phyloP scores from a whole-genome alignment of 2,113 vertebrate genomes.

The Spermophilus dauricus region DNA sequence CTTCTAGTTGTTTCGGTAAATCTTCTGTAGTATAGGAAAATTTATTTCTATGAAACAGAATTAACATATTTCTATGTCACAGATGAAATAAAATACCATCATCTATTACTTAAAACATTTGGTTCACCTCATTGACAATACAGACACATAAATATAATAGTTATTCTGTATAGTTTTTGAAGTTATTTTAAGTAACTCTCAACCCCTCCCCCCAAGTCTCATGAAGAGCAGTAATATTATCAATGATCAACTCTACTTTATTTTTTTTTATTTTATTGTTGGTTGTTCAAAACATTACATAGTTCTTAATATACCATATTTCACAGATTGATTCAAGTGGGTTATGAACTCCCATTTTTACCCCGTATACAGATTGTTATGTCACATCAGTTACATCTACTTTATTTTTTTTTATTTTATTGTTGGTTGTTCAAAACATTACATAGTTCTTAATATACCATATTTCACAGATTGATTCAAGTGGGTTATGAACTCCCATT shows the following conservation, averaged over 20 bases:
- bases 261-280: too few relatives aligned
- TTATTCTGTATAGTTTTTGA: neutral
- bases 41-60: neutral
- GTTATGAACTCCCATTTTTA: too few relatives aligned
- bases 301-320: too few relatives aligned
- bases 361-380: too few relatives aligned
- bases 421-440: too few relatives aligned
- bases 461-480: too few relatives aligned
- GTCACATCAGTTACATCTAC: too few relatives aligned
- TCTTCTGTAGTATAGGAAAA: neutral
- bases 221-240: neutral
- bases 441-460: too few relatives aligned
- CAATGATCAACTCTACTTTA: neutral
- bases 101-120: neutral
- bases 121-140: neutral
- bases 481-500: too few relatives aligned
- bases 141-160: neutral
- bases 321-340: too few relatives aligned
- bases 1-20: neutral
- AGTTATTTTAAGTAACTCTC: neutral
- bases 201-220: neutral
- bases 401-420: too few relatives aligned
- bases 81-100: neutral
- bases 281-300: too few relatives aligned
- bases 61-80: neutral